Evolutionary conservation across 2,888 invertebrate species (phyloP), one percentile per base, ranked within the genome.

Genomic region (Pollenia griseotomentosa): DNA sequence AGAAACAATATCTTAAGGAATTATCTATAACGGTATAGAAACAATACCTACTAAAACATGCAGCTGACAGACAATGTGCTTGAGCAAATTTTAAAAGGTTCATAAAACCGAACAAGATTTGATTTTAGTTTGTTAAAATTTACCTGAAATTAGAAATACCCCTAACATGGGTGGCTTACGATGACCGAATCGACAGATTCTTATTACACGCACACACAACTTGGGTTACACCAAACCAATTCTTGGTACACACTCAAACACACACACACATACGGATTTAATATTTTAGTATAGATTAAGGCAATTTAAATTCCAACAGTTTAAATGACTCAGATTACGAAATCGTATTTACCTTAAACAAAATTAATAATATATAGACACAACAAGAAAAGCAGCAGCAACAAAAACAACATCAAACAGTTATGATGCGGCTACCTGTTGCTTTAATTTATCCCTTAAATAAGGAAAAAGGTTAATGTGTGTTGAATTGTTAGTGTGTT

Each of bases 401-500:
- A 55, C 42, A 55, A 66, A 7, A 73, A 48, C 12, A n/a, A 44
- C 11, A 8, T 11, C 10, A 44, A 51, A 46, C 12, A 48, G 33
- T 33, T 33, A 33, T 33, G 57, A 40, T 44, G 1, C 16, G 10
- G 51, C 77, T 83, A 83, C 83, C 83, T 83, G 77, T 83, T 77
- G 77, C 46, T 61, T 46, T 61, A 42, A 59, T 59, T 48, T 23
- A 44, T 82, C 33, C n/a, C 12, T 59, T 11, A 46, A 44, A 23
- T 10, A 42, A 48, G 10, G 48, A 48, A 59, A 57, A 63, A 11
- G 57, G 65, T 53, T 19, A n/a, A 55, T n/a, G 16, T 57, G n/a
- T 61, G 6, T 40, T 44, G 8, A 44, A 33, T 59, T 16, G 19
- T 65, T 11, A 40, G 0, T 57, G n/a, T 48, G 44, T 53, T 44